Evolutionary conservation across 2,113 vertebrate species (phyloP).

Genomic region (Microtus oregoni): DNA sequence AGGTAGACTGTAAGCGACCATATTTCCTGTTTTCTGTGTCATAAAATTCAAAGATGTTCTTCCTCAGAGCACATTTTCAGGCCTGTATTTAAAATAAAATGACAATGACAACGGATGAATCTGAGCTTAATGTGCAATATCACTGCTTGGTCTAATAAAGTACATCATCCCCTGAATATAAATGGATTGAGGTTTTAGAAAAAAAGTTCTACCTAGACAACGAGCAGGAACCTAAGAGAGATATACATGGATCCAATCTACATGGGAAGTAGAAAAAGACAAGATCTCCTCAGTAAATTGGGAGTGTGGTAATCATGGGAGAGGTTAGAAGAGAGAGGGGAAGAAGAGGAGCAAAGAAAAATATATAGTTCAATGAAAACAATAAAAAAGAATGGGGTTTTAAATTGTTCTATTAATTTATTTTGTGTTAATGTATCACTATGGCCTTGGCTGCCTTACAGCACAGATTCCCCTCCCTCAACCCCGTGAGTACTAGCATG

Average conservation of each 20-base stretch:
- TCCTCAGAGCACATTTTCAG: background rate
- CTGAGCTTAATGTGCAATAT: background rate
- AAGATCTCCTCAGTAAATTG: too few species aligned
- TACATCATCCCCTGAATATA: background rate
- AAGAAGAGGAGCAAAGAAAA: too few species aligned
- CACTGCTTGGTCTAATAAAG: background rate
- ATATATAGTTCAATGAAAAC: too few species aligned
- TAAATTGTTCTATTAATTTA: background rate
- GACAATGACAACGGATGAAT: background rate
- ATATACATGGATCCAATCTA: too few species aligned
- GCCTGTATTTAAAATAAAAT: background rate
- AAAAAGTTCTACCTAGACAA: too few species aligned
- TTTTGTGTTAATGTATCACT: background rate
- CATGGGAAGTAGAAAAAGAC: too few species aligned
- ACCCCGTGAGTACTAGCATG: background rate
- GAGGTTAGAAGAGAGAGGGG: too few species aligned
- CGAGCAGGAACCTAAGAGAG: too few species aligned
- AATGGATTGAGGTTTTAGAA: background rate
- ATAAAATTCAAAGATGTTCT: background rate
- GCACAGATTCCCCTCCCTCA: background rate
- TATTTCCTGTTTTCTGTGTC: background rate
- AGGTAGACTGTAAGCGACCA: background rate
- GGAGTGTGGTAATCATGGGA: too few species aligned
- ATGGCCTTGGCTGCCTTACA: background rate
- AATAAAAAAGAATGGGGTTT: background rate